phyloP scores from a whole-genome alignment of 2,888 invertebrate genomes.

The Andrena chrysosceles region DNA sequence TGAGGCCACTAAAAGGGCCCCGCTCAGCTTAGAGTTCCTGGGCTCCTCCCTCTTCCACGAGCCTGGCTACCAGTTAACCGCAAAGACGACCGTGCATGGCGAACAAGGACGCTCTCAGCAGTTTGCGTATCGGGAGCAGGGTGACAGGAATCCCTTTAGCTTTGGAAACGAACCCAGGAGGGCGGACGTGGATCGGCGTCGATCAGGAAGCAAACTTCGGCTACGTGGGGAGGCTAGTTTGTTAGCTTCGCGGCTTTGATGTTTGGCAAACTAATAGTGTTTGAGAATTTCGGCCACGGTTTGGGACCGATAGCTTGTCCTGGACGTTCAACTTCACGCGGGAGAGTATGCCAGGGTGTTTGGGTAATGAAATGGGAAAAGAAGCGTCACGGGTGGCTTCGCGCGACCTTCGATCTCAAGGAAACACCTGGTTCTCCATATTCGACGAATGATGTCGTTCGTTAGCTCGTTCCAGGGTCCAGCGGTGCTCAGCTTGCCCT shows the following conservation, averaged over 20 bases:
- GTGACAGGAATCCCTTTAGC: neutral
- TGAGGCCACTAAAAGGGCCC: constrained; percentile 51
- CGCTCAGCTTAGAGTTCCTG: constrained; percentile 32
- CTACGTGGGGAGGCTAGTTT: neutral
- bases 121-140: constrained; percentile 15
- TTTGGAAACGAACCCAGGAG: neutral
- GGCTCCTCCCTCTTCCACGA: constrained; percentile 40
- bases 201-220: constrained; percentile 6
- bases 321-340: neutral
- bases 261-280: constrained; percentile 8
- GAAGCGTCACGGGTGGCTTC: constrained; percentile 30
- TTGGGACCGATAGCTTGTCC: neutral
- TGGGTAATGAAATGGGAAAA: constrained; percentile 11
- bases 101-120: constrained; percentile 55
- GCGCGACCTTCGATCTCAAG: constrained; percentile 73
- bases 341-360: neutral
- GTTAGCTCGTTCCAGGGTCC: constrained; percentile 63
- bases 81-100: constrained; percentile 18
- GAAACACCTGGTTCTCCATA: constrained; percentile 68
- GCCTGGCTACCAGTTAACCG: constrained; percentile 54
- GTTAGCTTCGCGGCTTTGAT: neutral
- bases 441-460: constrained; percentile 70
- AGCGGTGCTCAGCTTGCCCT: constrained; percentile 63
- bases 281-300: constrained; percentile 14
- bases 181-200: neutral